Base-by-base conservation (phyloP, 53 echinoderm and acorn worm genomes). In the Holothuria leucospilota region DNA sequence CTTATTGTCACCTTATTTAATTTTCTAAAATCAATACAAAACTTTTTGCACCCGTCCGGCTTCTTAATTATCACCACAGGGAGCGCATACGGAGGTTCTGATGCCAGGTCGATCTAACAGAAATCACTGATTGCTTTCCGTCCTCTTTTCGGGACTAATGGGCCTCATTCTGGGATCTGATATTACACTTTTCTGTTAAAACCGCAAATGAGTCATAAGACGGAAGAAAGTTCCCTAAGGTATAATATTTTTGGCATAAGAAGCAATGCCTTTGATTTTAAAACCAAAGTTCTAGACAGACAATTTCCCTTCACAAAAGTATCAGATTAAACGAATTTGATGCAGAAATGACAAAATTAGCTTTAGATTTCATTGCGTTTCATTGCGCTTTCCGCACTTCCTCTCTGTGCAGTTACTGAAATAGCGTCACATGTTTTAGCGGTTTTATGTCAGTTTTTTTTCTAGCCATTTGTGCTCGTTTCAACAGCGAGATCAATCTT, bases 1-100 rank as follows among this genome's bases (percentile, higher is more conserved):
- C 83, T 87, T 8, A 75, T 34, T 18, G 87, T 91, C 21, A 88
- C 56, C 28, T 67, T 64, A 77, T 91, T 91, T 11, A 84, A 26
- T 68, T 68, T 68, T 20, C 69, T 20, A 25, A 68, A 68, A 26
- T 68, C 69, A 68, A 68, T 68, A 68, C 69, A 68, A 68, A 68
- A 68, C 28, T 12, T 68, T 18, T 68, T 68, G 27, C 69, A 18
- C n/a, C 69, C 69, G 28, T 68, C 69, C 28, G 69, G 69, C 28
- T 68, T 68, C 69, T 68, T 68, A 26, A 68, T 26, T 26, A 68
- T 68, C 28, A 68, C 69, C 28, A 68, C 28, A 68, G 69, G 21
- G 21, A 25, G 23, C 12, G 69, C 21, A 68, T 68, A 68, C 69
- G 69, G 28, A 68, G 69, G 23, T 25, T 68, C 69, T n/a, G 28